phyloP scores from a whole-genome alignment of 2,113 vertebrate species.

The Caretta caretta region DNA sequence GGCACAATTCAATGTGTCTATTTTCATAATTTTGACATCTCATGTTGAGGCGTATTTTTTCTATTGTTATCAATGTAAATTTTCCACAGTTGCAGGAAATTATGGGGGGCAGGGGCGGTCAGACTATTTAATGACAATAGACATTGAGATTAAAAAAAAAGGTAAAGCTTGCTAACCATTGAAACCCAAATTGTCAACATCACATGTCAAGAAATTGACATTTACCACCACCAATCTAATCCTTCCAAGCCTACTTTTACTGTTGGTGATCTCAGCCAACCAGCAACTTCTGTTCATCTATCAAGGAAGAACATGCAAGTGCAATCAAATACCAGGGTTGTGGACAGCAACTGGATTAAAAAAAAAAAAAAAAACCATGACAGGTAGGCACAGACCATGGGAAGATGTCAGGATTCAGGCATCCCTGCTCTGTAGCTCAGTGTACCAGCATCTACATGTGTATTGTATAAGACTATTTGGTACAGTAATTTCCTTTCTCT shows the following conservation, averaged over 20 bases:
- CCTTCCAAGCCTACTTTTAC: background rate
- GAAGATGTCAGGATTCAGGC: slow-evolving; percentile 17
- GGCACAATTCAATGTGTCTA: background rate
- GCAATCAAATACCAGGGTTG: background rate
- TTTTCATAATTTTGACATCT: background rate
- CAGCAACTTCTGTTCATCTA: slow-evolving; percentile 21
- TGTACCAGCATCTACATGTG: background rate
- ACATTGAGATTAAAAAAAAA: background rate
- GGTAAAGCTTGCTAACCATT: background rate
- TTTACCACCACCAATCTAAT: background rate
- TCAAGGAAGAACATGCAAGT: background rate
- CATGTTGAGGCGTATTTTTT: background rate
- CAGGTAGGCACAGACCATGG: background rate
- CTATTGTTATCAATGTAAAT: background rate
- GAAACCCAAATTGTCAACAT: background rate
- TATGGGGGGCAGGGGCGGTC: background rate
- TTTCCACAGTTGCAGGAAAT: background rate
- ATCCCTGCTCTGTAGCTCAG: background rate
- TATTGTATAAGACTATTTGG: background rate
- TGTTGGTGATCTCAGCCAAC: slow-evolving; percentile 13
- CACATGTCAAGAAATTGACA: background rate
- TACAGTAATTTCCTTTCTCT: slow-evolving; percentile 28
- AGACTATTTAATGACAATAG: background rate
- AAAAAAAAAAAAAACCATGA: background rate
- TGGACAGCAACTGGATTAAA: slow-evolving; percentile 7